These are phyloP conservation scores for Anastatus disparis DNA, from an alignment of 1,140 invertebrate species.

Conservation along the genomic window DNA sequence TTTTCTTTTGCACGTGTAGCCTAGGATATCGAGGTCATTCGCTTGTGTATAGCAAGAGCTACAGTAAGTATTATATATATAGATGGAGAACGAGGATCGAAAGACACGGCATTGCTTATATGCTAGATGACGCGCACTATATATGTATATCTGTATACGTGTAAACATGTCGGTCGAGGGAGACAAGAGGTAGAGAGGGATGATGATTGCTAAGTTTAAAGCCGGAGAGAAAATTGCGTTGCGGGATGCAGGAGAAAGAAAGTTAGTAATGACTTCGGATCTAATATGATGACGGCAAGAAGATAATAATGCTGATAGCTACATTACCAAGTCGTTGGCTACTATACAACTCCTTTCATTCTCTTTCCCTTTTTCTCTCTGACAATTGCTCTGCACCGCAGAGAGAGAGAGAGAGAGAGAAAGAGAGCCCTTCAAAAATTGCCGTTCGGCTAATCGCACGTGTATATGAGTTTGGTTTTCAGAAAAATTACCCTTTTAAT, in stretches of 20 bases:
- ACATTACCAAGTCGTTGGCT: neutral
- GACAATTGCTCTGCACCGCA: neutral
- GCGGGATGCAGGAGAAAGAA: neutral
- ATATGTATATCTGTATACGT: neutral
- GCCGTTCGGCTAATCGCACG: no score
- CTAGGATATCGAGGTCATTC: no score
- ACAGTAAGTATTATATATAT: no score
- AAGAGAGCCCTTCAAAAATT: neutral
- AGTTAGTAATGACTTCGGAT: conserved; percentile 5
- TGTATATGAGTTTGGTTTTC: no score
- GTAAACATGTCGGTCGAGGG: neutral
- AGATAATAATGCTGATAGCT: neutral
- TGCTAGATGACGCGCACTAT: neutral
- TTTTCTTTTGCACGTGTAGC: no score
- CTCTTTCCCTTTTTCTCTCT: no score
- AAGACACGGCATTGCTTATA: no score
- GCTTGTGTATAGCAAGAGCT: no score
- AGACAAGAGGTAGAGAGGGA: neutral
- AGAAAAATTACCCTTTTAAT: no score
- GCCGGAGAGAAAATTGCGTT: neutral
- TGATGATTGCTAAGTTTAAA: neutral
- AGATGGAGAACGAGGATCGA: no score
- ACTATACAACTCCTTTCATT: no score
- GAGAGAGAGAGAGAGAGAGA: neutral
- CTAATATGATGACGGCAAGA: conserved; percentile 3